Conservation (phyloP, 2,888 invertebrate species). For the Cerceris rybyensis region DNA sequence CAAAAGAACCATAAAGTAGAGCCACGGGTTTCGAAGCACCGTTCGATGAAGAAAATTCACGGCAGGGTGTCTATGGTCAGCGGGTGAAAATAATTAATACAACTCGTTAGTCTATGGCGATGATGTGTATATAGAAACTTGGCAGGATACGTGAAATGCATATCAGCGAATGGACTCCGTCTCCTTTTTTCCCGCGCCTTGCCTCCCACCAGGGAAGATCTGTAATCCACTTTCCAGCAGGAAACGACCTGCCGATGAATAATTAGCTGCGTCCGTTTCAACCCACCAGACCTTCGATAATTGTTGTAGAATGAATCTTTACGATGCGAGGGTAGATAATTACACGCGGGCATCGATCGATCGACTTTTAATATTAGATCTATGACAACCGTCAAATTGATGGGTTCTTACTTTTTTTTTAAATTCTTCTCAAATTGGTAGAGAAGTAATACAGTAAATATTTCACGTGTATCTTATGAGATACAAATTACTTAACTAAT, state of each 20-base stretch:
- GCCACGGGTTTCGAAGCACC: conserved; percentile 12
- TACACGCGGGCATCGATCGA: conserved; percentile 6
- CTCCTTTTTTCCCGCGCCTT: conserved; percentile 18
- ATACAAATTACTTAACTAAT: too few relatives aligned
- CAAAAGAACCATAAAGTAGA: background rate
- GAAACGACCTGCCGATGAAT: conserved; percentile 63
- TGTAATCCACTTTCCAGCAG: conserved; percentile 67
- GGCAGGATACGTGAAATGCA: conserved; percentile 54
- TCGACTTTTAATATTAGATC: conserved; percentile 43
- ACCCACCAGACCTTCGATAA: conserved; percentile 45
- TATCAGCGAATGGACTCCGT: conserved; percentile 40
- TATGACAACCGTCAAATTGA: too few relatives aligned
- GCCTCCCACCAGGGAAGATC: conserved; percentile 46
- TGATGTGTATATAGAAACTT: conserved; percentile 38
- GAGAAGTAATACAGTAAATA: too few relatives aligned
- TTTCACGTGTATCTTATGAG: too few relatives aligned
- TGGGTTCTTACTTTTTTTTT: too few relatives aligned
- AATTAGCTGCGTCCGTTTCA: conserved; percentile 62
- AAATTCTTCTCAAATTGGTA: too few relatives aligned
- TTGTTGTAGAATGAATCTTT: conserved; percentile 47
- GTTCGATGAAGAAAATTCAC: conserved; percentile 35
- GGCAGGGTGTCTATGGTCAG: conserved; percentile 48
- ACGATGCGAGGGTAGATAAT: conserved; percentile 20
- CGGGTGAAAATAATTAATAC: conserved; percentile 69
- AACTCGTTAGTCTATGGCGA: conserved; percentile 53